Base-by-base conservation (phyloP, 1,140 invertebrate genomes). In the Nebria ingens region DNA sequence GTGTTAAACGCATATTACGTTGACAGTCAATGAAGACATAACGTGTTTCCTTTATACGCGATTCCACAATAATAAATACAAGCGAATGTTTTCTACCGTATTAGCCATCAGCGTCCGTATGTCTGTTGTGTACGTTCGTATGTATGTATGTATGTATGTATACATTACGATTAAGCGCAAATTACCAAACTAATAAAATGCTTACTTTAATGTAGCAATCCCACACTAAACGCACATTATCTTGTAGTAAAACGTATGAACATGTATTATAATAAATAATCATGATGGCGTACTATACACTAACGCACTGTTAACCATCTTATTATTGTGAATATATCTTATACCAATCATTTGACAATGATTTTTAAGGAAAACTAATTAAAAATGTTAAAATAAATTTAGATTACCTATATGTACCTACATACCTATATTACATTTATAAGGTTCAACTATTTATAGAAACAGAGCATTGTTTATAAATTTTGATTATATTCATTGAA, bases 151-250 rank as follows among this genome's bases (percentile, higher is more conserved):
- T n/a, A n/a, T n/a, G n/a, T n/a, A n/a, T n/a, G n/a, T n/a, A n/a
- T n/a, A n/a, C n/a, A n/a, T n/a, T n/a, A 45, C 40, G 40, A 45
- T 45, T 45, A 45, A 45, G 40, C 40, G 40, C 9, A 17, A 45
- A 45, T 45, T 45, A 45, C 40, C 17, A 45, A 45, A 45, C 40
- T 45, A 45, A 45, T 45, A 45, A 45, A 45, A 45, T 45, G 40
- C 40, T 17, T 17, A 45, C 40, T 12, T 45, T 45, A 45, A 45
- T 45, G 40, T 45, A 12, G 17, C 40, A 45, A 17, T 45, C 40
- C 40, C 40, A 45, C 40, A n/a, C n/a, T 45, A 9, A 45, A 45
- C 40, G 17, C 3, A 45, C 40, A 45, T 45, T 45, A 45, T 45
- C 40, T 45, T 45, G 40, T 45, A 45, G 40, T 45, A 45, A 34